phyloP scores from a whole-genome alignment of 2,888 invertebrate species.

The Alviniconcha strummeri region DNA sequence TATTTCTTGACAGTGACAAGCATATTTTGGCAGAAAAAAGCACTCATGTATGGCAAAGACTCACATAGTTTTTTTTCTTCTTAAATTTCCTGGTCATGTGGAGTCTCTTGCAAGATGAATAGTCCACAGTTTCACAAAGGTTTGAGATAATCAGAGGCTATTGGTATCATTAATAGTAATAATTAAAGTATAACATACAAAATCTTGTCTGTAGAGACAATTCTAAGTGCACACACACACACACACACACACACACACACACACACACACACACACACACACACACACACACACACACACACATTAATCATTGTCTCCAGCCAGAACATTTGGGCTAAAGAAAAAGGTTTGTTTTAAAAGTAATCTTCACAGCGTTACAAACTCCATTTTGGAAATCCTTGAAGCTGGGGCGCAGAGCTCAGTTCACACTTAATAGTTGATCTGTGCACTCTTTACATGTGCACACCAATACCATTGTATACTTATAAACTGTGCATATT shows the following conservation, averaged over 20 bases:
- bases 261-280: background rate
- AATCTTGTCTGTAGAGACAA: background rate
- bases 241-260: background rate
- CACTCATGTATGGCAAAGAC: no score
- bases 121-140: background rate
- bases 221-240: background rate
- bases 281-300: slow-evolving; percentile 12
- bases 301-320: background rate
- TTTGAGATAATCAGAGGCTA: no score
- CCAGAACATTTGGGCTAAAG: background rate
- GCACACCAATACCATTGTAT: no score
- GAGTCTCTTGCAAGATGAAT: background rate
- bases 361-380: background rate
- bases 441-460: no score
- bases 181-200: background rate
- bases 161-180: background rate
- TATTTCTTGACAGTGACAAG: no score
- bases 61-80: background rate
- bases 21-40: no score
- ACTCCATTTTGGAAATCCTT: background rate
- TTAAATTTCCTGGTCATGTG: background rate
- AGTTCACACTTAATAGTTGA: background rate
- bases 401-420: background rate
- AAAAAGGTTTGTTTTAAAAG: background rate
- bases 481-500: no score